A percentile compares a stretch with the other conserved stretches of the same genome.
phyloP scores from a whole-genome alignment of 2,888 invertebrate species.

The Diaprepes abbreviatus region DNA sequence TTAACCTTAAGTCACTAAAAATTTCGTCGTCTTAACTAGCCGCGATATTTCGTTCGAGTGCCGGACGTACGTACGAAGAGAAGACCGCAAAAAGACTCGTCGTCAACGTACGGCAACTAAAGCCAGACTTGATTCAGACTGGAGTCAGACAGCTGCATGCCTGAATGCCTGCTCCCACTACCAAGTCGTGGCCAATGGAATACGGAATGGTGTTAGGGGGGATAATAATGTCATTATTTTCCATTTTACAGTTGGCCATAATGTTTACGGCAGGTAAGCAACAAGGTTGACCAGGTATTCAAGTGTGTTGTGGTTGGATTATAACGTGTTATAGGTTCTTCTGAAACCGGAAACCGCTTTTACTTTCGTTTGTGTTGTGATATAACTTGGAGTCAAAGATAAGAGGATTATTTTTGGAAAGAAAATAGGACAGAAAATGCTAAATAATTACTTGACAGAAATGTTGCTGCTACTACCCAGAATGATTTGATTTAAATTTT shows the following conservation, averaged over 20 bases:
- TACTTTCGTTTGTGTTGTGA: slow-evolving; percentile 12
- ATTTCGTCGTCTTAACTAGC: neutral
- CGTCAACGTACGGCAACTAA: slow-evolving; percentile 38
- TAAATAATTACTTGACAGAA: too few species aligned
- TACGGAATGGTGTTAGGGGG: slow-evolving; percentile 57
- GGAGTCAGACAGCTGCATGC: slow-evolving; percentile 62
- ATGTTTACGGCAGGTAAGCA: slow-evolving; percentile 61
- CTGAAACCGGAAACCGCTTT: slow-evolving; percentile 13
- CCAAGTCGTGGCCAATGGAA: slow-evolving; percentile 61
- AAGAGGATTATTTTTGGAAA: slow-evolving; percentile 9
- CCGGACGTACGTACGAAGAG: slow-evolving; percentile 28
- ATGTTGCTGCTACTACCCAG: too few species aligned
- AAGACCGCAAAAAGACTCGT: slow-evolving; percentile 15
- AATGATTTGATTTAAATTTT: too few species aligned
- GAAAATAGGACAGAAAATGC: too few species aligned
- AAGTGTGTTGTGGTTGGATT: slow-evolving; percentile 35
- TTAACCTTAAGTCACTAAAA: slow-evolving; percentile 13
- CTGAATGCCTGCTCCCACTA: slow-evolving; percentile 54
- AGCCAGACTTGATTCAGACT: slow-evolving; percentile 58
- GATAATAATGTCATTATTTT: slow-evolving; percentile 68
- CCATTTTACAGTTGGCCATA: slow-evolving; percentile 66
- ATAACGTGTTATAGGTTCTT: slow-evolving; percentile 19
- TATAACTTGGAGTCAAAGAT: slow-evolving; percentile 9
- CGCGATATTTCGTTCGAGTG: slow-evolving; percentile 31
- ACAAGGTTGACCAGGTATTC: slow-evolving; percentile 45